Conservation (phyloP, 2,888 invertebrate species). For the Morinoia aosen region DNA sequence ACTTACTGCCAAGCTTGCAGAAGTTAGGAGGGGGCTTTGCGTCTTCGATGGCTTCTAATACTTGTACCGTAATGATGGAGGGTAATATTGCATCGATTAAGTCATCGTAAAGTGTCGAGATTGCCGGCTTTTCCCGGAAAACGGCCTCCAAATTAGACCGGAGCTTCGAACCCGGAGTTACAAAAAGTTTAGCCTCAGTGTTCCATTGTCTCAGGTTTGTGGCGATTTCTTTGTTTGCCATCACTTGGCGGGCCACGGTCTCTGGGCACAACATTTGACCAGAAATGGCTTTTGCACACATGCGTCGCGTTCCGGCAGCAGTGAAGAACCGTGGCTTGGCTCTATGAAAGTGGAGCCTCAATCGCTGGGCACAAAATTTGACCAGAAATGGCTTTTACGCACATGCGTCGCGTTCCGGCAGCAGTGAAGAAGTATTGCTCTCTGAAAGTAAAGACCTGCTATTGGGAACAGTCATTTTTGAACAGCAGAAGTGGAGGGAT, state of each 20-base stretch:
- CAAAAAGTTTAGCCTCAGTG: not conserved
- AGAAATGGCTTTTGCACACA: not conserved
- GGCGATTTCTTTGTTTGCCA: not conserved
- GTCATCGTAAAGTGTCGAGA: not conserved
- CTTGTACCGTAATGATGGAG: not conserved
- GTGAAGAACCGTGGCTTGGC: not conserved
- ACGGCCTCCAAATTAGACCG: not conserved
- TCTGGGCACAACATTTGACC: not conserved
- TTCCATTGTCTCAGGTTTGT: not conserved
- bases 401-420: not conserved
- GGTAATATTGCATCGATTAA: not conserved
- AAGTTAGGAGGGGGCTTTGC: not conserved
- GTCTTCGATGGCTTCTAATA: not conserved
- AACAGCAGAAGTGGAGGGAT: not conserved
- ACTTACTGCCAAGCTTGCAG: not conserved
- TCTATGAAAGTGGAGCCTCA: not conserved
- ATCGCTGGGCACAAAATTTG: not conserved
- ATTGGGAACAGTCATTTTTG: not conserved
- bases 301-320: not conserved
- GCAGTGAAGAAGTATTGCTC: not conserved
- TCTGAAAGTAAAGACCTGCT: not conserved
- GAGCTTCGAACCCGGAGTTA: not conserved
- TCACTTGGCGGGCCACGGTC: not conserved
- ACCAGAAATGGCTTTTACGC: not conserved
- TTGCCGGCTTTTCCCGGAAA: not conserved